Evolutionary conservation across 2,888 invertebrate genomes (phyloP).

Genomic region (Rhagonycha lutea): DNA sequence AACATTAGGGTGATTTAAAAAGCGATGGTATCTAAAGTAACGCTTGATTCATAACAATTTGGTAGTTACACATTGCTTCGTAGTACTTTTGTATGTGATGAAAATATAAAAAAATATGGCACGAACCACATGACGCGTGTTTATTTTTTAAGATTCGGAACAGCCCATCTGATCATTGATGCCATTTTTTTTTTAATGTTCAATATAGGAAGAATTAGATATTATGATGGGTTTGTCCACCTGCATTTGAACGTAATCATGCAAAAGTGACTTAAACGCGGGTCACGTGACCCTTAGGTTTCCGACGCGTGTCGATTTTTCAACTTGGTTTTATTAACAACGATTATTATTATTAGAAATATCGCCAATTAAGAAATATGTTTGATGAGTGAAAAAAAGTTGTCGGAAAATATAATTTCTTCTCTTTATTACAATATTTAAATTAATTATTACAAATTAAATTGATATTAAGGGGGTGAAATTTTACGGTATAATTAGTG

Average conservation of each 20-base stretch:
- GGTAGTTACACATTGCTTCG: background rate
- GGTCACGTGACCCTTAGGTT: conserved; percentile 27
- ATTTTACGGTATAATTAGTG: conserved; percentile 24
- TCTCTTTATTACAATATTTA: background rate
- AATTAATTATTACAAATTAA: background rate
- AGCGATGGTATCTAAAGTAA: conserved; percentile 1
- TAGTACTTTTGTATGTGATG: background rate
- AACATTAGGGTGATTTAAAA: conserved; percentile 9
- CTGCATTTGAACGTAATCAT: conserved; percentile 6
- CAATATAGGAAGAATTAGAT: background rate
- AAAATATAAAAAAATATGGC: background rate
- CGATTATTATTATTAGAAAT: background rate
- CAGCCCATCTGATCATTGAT: background rate
- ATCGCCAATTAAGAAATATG: background rate
- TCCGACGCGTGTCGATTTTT: conserved; percentile 20
- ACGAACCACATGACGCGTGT: background rate
- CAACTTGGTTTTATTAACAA: conserved; percentile 18
- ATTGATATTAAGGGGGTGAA: background rate
- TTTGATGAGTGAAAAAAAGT: background rate
- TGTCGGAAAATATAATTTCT: background rate
- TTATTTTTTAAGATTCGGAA: background rate
- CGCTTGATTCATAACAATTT: conserved; percentile 8
- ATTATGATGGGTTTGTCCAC: background rate
- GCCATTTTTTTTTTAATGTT: background rate
- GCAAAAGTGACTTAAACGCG: conserved; percentile 17